Conservation (phyloP, 2,797 vertebrate species). For the Premnoplex brunnescens region DNA sequence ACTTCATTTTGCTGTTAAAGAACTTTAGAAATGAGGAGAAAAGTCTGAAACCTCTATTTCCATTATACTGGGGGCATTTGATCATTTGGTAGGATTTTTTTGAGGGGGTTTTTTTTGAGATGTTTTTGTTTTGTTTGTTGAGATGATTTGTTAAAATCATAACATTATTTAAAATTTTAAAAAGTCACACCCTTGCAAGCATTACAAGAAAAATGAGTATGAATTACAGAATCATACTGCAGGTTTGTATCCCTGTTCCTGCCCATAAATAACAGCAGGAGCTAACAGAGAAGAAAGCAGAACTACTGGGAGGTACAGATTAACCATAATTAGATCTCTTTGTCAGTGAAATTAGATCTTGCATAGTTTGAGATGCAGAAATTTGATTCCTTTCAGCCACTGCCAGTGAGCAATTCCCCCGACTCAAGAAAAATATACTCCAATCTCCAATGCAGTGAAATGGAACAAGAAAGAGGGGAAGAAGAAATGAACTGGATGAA, state of each 20-base stretch:
- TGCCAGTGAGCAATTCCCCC: not conserved
- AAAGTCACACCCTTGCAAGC: not conserved
- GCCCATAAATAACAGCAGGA: not conserved
- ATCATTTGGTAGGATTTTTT: not conserved
- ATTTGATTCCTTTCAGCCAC: conserved; percentile 16
- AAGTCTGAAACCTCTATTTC: not conserved
- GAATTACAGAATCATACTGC: not conserved
- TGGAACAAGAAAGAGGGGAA: not conserved
- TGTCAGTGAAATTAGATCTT: conserved; percentile 32
- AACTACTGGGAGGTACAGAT: not conserved
- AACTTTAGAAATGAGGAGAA: not conserved
- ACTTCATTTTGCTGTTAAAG: not conserved
- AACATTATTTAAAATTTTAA: not conserved
- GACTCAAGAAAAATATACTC: not conserved
- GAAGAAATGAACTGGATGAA: not conserved
- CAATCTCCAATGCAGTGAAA: not conserved
- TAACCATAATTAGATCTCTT: conserved; percentile 26
- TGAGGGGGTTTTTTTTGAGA: not conserved
- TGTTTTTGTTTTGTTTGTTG: not conserved
- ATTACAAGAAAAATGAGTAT: not conserved
- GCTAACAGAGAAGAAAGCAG: conserved; percentile 11
- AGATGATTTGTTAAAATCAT: not conserved
- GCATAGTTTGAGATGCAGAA: not conserved
- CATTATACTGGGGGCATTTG: accelerated
- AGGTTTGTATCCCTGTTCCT: not conserved